Percentiles rank a stretch among this genome's conserved stretches.
Conservation (phyloP, 37 sponge, comb jelly and placozoan species). For the Geodia barretti region DNA sequence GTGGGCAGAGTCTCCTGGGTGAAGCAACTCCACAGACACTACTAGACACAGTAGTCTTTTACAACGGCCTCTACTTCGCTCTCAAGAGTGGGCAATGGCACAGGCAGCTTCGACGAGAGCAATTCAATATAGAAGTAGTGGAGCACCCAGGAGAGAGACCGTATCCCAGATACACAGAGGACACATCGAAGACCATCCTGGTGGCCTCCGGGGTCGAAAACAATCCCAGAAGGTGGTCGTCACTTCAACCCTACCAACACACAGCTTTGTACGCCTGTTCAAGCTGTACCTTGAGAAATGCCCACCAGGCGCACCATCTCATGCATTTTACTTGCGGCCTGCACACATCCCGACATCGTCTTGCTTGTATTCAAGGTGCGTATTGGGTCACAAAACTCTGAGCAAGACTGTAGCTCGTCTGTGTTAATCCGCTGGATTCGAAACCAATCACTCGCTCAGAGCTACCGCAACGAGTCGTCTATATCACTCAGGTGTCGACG, state of each 20-base stretch:
- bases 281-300: slow-evolving; percentile 2
- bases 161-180: slow-evolving; percentile 25
- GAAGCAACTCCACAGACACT: slow-evolving; percentile 11
- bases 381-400: slow-evolving; percentile 11
- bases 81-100: slow-evolving; percentile 42
- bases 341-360: not conserved
- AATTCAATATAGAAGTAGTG: slow-evolving; percentile 24
- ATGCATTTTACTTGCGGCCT: slow-evolving; percentile 23
- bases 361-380: not conserved
- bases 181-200: slow-evolving; percentile 41
- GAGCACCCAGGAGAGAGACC: slow-evolving; percentile 20
- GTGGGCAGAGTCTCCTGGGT: slow-evolving; percentile 29
- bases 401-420: not conserved
- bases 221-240: slow-evolving; percentile 12
- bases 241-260: slow-evolving; percentile 12
- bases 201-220: slow-evolving; percentile 28
- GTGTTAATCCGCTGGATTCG: slow-evolving; percentile 11
- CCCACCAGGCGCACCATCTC: not conserved
- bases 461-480: slow-evolving; percentile 30
- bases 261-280: slow-evolving; percentile 10
- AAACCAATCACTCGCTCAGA: slow-evolving; percentile 38
- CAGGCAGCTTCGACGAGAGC: slow-evolving; percentile 17
- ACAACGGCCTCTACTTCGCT: slow-evolving; percentile 45
- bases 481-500: slow-evolving; percentile 30
- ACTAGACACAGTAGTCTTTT: slow-evolving; percentile 27